Evolutionary conservation across 2,797 vertebrate genomes (phyloP).

Genomic region (Parauchenoglanis ngamensis): DNA sequence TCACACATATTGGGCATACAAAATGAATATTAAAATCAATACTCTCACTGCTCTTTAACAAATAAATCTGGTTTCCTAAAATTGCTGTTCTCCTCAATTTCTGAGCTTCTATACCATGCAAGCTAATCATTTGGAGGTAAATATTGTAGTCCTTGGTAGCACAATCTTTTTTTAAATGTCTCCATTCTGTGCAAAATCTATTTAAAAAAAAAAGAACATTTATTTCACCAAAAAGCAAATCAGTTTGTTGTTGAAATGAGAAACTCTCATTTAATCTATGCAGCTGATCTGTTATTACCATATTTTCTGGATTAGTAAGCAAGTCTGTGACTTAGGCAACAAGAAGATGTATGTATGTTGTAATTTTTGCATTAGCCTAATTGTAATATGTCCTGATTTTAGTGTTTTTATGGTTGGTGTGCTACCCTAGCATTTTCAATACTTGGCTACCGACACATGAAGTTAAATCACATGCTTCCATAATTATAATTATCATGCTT

Average conservation of each 20-base stretch:
- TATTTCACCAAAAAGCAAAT: background rate
- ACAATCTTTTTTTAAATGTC: background rate
- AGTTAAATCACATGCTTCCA: background rate
- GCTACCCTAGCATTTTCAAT: background rate
- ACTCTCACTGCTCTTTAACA: background rate
- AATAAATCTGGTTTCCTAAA: background rate
- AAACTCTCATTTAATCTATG: background rate
- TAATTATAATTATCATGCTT: slow-evolving; percentile 10
- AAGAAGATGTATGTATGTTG: background rate
- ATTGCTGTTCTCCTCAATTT: background rate
- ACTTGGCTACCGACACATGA: background rate
- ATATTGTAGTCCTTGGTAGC: background rate
- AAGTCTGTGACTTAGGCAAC: background rate
- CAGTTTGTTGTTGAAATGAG: background rate
- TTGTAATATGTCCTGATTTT: background rate
- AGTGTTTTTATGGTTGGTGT: background rate
- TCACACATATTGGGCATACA: background rate
- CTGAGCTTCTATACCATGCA: background rate
- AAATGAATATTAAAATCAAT: background rate
- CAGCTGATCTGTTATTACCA: slow-evolving; percentile 1
- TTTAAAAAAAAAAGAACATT: background rate
- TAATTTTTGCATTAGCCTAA: background rate
- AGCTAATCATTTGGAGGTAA: background rate
- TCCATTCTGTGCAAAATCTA: background rate
- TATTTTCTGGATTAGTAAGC: slow-evolving; percentile 12